A percentile compares a stretch with the other conserved stretches of the same genome.
phyloP scores from a whole-genome alignment of 2,797 vertebrate species.

The Hafferia zeledoni region DNA sequence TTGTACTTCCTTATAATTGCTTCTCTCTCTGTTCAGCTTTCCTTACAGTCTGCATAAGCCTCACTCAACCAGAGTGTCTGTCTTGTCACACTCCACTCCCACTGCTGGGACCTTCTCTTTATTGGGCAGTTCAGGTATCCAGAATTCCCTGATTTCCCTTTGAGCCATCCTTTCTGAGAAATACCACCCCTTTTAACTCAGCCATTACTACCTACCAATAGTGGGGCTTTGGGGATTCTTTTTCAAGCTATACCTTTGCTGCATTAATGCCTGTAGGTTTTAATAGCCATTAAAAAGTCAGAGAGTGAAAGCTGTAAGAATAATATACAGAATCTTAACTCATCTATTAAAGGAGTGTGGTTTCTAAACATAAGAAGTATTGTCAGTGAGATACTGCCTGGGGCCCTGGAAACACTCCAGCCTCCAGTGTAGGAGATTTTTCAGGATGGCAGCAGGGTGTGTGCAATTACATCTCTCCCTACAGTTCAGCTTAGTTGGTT shows the following conservation, averaged over 20 bases:
- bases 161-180: background rate
- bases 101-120: background rate
- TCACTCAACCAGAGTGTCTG: background rate
- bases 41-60: background rate
- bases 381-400: background rate
- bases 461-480: background rate
- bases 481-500: background rate
- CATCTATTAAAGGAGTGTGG: background rate
- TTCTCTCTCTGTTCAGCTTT: background rate
- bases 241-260: background rate
- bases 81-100: background rate
- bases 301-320: background rate
- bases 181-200: background rate
- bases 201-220: background rate
- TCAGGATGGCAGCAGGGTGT: background rate
- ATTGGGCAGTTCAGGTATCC: background rate
- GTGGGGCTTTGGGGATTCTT: background rate
- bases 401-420: background rate
- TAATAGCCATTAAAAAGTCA: slow-evolving; percentile 36
- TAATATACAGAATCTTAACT: background rate
- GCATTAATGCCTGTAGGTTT: background rate
- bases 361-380: background rate
- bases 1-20: background rate
- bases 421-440: background rate
- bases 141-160: background rate